Conservation (phyloP, 2,888 invertebrate genomes). For the Apamea epomidion region DNA sequence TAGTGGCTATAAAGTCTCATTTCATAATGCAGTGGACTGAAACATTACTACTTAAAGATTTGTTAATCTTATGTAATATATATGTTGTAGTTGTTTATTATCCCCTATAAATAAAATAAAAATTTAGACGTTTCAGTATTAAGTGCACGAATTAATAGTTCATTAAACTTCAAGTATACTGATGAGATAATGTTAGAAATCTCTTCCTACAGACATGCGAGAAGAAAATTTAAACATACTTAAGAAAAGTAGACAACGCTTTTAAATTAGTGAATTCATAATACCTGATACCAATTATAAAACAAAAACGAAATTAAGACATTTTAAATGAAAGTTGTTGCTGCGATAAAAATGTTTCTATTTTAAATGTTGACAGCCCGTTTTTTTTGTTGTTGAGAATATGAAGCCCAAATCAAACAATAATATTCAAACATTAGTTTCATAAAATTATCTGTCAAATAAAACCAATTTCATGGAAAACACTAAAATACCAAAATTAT, state of each 20-base stretch:
- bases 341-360: not conserved
- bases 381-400: not conserved
- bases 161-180: not conserved
- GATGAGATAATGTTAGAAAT: not conserved
- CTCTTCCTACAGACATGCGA: not conserved
- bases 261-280: not conserved
- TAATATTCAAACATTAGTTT: not conserved
- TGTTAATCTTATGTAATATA: too few species aligned
- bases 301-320: not conserved
- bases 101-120: too few species aligned
- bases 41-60: too few species aligned
- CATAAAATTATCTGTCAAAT: not conserved
- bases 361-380: not conserved
- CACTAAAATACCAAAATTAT: too few species aligned
- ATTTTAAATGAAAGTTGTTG: not conserved
- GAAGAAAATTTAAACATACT: not conserved
- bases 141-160: not conserved
- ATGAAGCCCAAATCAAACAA: not conserved
- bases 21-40: not conserved
- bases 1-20: not conserved
- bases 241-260: not conserved
- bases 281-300: not conserved
- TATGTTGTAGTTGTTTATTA: too few species aligned
- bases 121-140: not conserved
- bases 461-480: not conserved